Evolutionary conservation across 2,113 vertebrate genomes (phyloP).

Genomic region (Emydocephalus ijimae): DNA sequence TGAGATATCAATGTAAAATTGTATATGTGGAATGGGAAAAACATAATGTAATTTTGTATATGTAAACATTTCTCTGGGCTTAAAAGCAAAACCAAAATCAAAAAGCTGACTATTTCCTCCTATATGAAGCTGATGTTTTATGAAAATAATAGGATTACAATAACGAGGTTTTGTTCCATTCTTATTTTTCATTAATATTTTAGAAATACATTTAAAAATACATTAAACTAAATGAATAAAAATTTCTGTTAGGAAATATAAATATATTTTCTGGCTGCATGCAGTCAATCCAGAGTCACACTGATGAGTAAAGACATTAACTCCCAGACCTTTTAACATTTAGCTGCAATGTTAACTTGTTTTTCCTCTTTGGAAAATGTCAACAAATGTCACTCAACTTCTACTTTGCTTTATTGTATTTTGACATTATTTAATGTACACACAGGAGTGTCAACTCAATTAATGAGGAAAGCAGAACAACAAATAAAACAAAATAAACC

Average conservation of each 20-base stretch:
- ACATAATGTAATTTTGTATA: background rate
- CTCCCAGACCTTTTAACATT: conserved; percentile 66
- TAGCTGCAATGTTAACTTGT: conserved; percentile 54
- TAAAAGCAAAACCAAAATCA: background rate
- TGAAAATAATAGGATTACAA: conserved; percentile 2
- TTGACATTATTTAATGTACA: conserved; percentile 50
- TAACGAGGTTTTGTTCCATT: conserved; percentile 26
- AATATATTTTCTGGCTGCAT: conserved; percentile 18
- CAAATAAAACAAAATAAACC: conserved; percentile 5
- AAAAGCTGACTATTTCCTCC: background rate
- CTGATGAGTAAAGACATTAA: conserved; percentile 44
- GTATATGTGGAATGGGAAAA: background rate
- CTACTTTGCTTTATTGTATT: conserved; percentile 49
- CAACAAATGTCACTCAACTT: conserved; percentile 71
- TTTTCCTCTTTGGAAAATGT: conserved; percentile 68
- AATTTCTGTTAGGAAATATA: conserved; percentile 32
- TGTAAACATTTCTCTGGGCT: background rate
- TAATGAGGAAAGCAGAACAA: conserved; percentile 43
- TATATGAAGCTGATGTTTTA: conserved; percentile 22
- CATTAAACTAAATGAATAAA: conserved; percentile 13
- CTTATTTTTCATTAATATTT: conserved; percentile 16
- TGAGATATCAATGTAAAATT: background rate
- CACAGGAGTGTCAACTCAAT: conserved; percentile 27
- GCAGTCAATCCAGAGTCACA: conserved; percentile 29
- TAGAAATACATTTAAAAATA: conserved; percentile 16